Base-by-base conservation (phyloP, 2,888 invertebrate species). In the Leucania comma region DNA sequence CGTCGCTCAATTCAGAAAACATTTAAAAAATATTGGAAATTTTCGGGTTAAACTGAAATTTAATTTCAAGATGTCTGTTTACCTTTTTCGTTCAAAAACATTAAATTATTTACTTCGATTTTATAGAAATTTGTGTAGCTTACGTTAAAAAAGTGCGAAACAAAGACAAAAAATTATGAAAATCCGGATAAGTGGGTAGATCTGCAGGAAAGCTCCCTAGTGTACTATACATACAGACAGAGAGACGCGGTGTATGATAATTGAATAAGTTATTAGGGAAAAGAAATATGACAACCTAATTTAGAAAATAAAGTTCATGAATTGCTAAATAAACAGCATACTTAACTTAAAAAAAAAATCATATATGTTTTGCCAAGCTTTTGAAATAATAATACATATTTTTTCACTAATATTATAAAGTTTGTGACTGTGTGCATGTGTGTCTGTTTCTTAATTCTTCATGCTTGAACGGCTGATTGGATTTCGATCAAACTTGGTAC, bases 251-350 rank as follows among this genome's bases (percentile, higher is more conserved):
- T 10, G 32, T 26, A 26, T 53, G 6, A 26, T 20, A 53, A 10
- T 4, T 51, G 50, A 53, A 32, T 38, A 12, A 22, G 32, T 20
- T n/a, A 67, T 56, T 22, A 29, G 29, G 14, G 1, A 48, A 35
- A 46, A 53, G n/a, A 51, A 65, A 70, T 3, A 65, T 60, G 20
- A 72, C 73, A 61, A 66, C 63, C 56, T 38, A 57, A 65, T 73
- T 61, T 8, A n/a, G 2, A 54, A 64, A 61, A 60, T 10, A 48
- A 20, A 46, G 26, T 78, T 51, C 26, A 54, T 35, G n/a, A 50
- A 48, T 14, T 54, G 12, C 12, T 3, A 48, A 46, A 59, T n/a
- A 42, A 48, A 38, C 1, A n/a, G 12, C 24, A 48, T 26, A 38
- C 17, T 24, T 38, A 26, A 62, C n/a, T n/a, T n/a, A 26, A 68